These are phyloP conservation scores for Papilio dardanus DNA, from an alignment of 1,140 invertebrate species.

Conservation along the genomic window DNA sequence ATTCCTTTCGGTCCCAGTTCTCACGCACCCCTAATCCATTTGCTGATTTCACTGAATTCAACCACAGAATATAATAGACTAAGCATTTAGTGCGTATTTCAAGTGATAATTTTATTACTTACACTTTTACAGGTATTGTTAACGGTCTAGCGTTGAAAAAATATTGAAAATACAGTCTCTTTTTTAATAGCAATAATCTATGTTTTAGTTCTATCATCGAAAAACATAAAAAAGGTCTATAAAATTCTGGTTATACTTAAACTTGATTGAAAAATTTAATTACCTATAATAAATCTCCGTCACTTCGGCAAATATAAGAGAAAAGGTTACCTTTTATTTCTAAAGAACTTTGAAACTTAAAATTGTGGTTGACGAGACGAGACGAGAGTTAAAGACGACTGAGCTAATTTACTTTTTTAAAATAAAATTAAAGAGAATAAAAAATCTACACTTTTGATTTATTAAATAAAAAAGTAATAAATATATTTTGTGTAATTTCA, in stretches of 20 bases:
- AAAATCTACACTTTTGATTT: neutral
- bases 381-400: conserved; percentile 1
- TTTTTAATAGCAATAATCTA: neutral
- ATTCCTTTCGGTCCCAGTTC: conserved; percentile 56
- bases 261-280: neutral
- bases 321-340: conserved; percentile 9
- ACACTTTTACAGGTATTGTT: conserved; percentile 6
- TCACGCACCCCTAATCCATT: conserved; percentile 46
- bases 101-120: conserved; percentile 13
- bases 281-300: conserved; percentile 9
- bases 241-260: neutral
- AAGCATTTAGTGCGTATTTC: conserved; percentile 3
- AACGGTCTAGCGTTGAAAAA: neutral
- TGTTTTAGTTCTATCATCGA: neutral
- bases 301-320: neutral
- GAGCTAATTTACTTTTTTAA: conserved; percentile 4
- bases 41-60: conserved; percentile 38
- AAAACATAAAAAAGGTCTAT: neutral
- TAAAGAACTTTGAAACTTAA: conserved; percentile 6
- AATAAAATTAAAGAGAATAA: neutral
- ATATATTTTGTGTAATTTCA: neutral
- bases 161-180: neutral
- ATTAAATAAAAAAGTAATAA: neutral
- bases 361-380: conserved; percentile 8
- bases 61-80: conserved; percentile 31